Conservation (phyloP, 2,113 vertebrate genomes). For the Atlantisia rogersi region DNA sequence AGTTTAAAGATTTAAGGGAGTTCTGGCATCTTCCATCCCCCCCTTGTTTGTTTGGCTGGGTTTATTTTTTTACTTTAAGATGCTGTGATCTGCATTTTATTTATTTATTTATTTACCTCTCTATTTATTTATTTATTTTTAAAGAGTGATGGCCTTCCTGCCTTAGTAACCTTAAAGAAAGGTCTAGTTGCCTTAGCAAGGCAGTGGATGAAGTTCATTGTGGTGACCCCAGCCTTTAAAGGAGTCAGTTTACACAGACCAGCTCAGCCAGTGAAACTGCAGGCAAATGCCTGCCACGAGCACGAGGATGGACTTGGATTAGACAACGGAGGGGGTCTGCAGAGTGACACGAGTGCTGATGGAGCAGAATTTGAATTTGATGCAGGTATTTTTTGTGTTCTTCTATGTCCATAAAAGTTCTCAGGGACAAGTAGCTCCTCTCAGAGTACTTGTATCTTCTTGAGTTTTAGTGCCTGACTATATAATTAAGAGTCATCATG, state of each 20-base stretch:
- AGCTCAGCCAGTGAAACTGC: conserved; percentile 84
- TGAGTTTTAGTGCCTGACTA: neutral
- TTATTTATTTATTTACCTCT: neutral
- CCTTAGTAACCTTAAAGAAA: conserved; percentile 96
- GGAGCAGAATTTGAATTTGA: conserved; percentile 98
- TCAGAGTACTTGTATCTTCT: neutral
- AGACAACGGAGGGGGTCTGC: conserved; percentile 88
- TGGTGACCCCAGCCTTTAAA: conserved; percentile 96
- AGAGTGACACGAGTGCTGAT: conserved; percentile 97
- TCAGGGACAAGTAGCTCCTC: neutral
- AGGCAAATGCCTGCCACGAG: conserved; percentile 68
- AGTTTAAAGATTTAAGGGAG: neutral
- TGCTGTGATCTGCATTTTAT: neutral
- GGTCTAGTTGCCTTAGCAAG: conserved; percentile 94
- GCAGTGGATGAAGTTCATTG: conserved; percentile 99
- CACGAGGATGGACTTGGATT: conserved; percentile 81
- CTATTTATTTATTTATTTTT: neutral
- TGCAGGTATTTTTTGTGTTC: conserved; percentile 82
- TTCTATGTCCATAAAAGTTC: neutral
- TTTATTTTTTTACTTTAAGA: neutral
- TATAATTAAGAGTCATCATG: neutral
- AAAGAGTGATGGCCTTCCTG: conserved; percentile 95
- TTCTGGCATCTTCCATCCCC: neutral
- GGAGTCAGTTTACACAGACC: conserved; percentile 91
- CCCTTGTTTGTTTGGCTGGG: no score